Conservation (phyloP, 2,797 vertebrate species). For the Capromys pilorides region DNA sequence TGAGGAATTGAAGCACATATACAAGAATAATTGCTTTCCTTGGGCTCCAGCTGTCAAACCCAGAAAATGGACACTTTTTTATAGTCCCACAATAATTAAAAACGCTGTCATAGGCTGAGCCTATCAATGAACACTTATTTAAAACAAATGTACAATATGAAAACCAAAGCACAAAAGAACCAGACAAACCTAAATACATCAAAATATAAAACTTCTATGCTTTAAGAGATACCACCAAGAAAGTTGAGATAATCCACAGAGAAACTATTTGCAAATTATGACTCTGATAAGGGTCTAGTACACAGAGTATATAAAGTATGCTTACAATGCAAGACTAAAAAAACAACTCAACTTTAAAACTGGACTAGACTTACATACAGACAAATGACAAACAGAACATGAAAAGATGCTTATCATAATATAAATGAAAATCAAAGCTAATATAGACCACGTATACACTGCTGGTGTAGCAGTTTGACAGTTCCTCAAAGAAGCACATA, state of each 20-base stretch:
- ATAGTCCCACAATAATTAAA: conserved; percentile 49
- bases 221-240: conserved; percentile 41
- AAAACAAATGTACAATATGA: conserved; percentile 47
- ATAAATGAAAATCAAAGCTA: conserved; percentile 52
- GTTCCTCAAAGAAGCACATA: neutral
- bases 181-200: conserved; percentile 2
- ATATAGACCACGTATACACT: neutral
- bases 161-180: conserved; percentile 2
- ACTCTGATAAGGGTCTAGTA: neutral
- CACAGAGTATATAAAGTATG: conserved; percentile 28
- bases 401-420: conserved; percentile 21
- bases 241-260: conserved; percentile 35
- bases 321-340: conserved; percentile 48
- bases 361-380: neutral
- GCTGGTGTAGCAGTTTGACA: neutral
- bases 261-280: conserved; percentile 24
- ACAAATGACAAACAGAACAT: conserved; percentile 23
- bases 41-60: conserved; percentile 65
- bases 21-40: conserved; percentile 68
- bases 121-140: conserved; percentile 55
- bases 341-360: conserved; percentile 14
- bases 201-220: conserved; percentile 19
- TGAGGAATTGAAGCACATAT: conserved; percentile 66
- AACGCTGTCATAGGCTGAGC: conserved; percentile 58
- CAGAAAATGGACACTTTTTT: conserved; percentile 52